These are phyloP conservation scores for Leucoraja erinaceus DNA, from an alignment of 2,113 vertebrate genomes.

Conservation along the genomic window DNA sequence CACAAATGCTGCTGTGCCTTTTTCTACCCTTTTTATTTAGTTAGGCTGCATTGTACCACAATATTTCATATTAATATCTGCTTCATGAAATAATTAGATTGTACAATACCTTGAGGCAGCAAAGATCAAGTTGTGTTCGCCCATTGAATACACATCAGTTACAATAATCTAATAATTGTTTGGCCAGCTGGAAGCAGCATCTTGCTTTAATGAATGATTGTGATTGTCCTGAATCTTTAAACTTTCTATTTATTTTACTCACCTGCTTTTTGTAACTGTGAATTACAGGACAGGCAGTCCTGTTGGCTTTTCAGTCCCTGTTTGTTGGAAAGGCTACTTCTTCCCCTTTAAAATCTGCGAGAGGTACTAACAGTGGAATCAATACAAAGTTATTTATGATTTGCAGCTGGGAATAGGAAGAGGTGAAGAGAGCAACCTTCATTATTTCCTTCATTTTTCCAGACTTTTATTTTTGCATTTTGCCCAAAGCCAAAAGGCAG, in stretches of 20 bases:
- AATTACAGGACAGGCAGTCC: background rate
- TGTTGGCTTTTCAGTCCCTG: background rate
- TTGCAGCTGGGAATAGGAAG: background rate
- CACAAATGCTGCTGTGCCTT: background rate
- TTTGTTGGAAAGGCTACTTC: background rate
- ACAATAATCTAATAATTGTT: background rate
- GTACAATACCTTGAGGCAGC: background rate
- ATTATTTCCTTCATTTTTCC: background rate
- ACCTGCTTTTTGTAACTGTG: constrained; percentile 27
- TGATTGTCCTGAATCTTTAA: background rate
- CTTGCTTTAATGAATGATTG: background rate
- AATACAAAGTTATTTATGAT: background rate
- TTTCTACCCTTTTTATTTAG: background rate
- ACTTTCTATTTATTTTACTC: constrained; percentile 22
- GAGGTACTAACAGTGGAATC: background rate
- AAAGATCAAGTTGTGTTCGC: background rate
- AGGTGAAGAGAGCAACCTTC: constrained; percentile 2
- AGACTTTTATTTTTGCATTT: background rate
- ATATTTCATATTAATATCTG: constrained; percentile 10
- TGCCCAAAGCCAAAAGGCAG: background rate
- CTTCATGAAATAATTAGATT: background rate
- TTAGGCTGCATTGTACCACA: background rate
- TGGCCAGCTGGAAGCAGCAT: constrained; percentile 18
- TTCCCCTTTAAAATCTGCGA: background rate
- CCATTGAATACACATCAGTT: constrained; percentile 22